phyloP scores from a whole-genome alignment of 2,888 invertebrate species.

The Melanargia galathea region DNA sequence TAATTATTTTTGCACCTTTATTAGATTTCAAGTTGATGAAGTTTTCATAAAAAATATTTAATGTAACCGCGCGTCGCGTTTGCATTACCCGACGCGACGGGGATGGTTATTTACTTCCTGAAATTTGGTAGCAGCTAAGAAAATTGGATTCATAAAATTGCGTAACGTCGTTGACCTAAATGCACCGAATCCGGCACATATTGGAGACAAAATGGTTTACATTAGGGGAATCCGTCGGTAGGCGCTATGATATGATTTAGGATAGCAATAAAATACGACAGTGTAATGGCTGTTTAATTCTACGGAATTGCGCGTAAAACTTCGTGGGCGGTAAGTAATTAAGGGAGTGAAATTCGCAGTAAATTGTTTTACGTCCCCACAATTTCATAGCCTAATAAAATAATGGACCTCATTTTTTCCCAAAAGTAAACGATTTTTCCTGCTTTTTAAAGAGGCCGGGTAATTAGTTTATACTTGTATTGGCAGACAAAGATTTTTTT shows the following conservation, averaged over 20 bases:
- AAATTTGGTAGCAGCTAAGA: conserved; percentile 17
- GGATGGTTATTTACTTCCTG: conserved; percentile 11
- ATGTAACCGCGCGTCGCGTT: neutral
- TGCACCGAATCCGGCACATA: conserved; percentile 19
- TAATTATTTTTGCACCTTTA: neutral
- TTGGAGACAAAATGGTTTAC: conserved; percentile 17
- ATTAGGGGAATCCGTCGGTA: conserved; percentile 7
- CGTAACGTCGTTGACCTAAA: conserved; percentile 23
- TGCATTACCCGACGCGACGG: neutral
- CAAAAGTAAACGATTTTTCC: neutral
- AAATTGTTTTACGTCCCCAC: conserved; percentile 6
- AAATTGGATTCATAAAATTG: conserved; percentile 24
- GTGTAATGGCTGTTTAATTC: conserved; percentile 6
- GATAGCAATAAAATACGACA: conserved; percentile 16
- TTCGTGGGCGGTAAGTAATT: conserved; percentile 9
- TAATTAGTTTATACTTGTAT: too few relatives aligned
- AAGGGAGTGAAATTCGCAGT: neutral
- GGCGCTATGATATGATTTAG: conserved; percentile 14
- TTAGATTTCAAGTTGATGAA: neutral
- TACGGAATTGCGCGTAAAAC: neutral
- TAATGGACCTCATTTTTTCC: neutral
- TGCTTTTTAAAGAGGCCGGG: too few relatives aligned
- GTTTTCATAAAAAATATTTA: neutral
- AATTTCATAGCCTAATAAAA: conserved; percentile 5
- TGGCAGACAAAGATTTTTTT: too few relatives aligned